Base-by-base conservation (phyloP, 53 echinoderm and acorn worm genomes). In the Stichopus horrens region DNA sequence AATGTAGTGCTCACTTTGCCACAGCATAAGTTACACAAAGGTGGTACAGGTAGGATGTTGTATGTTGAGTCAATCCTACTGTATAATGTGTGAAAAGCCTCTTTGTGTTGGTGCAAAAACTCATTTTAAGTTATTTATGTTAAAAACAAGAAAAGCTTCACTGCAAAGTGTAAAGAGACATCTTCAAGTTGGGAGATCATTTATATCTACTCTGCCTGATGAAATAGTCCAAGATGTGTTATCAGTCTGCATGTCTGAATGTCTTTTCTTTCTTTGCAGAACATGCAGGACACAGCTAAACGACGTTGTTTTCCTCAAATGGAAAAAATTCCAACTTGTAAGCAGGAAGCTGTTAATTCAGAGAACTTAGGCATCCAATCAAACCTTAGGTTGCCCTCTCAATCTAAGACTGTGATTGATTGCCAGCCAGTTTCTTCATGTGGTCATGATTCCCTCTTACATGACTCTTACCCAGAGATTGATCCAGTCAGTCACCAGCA, bases 391-490 rank as follows among this genome's bases (percentile, higher is more conserved):
- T 71, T 71, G 19, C 71, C 18, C 18, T 18, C n/a, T 7, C 71
- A 71, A 71, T 20, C 18, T n/a, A 71, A 71, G 7, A 18, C 16
- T 71, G n/a, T 21, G 7, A 18, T 71, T 71, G 71, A 71, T 6
- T 71, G 14, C 19, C 71, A 71, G 18, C 71, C 71, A 6, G 18
- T 71, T 21, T 81, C 19, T 21, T 81, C 19, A 81, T 81, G 81
- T 20, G 81, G 81, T 53, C 20, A 81, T 81, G 56, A 81, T 57
- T 81, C 81, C 19, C 57, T 81, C 21, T 22, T 56, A 6, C 81
- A 81, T 58, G 58, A 81, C 20, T n/a, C 58, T 21, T n/a, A 81
- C 20, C 22, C 81, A n/a, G 81, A 81, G 81, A 57, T 20, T 81
- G 81, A 81, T 19, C 81, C 71, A 3, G n/a, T 71, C 7, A 71